Evolutionary conservation across 2,113 vertebrate genomes (phyloP).

Genomic region (Pycnonotus jocosus): DNA sequence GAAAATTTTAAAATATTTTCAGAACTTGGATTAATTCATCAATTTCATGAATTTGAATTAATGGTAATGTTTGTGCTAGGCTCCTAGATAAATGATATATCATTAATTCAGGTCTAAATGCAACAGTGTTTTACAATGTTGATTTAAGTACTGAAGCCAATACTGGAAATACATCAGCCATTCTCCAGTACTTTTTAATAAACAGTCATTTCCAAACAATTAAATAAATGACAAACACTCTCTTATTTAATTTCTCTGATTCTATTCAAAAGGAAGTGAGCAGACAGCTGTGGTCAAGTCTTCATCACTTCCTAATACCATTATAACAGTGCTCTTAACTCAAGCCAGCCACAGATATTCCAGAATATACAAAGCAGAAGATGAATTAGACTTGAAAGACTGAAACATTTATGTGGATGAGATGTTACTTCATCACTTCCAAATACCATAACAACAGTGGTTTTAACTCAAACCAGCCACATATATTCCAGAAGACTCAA

Average conservation of each 20-base stretch:
- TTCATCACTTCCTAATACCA: conserved; percentile 26
- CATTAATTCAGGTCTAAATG: neutral
- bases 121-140: neutral
- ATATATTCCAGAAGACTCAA: neutral
- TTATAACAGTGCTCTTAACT: neutral
- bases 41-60: neutral
- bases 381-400: neutral
- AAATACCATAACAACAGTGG: neutral
- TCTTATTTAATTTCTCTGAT: conserved; percentile 29
- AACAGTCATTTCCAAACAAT: conserved; percentile 27
- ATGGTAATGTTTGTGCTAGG: neutral
- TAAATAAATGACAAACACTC: conserved; percentile 29
- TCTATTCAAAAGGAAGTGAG: conserved; percentile 18
- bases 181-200: neutral
- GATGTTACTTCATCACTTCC: neutral
- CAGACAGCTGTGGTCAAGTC: neutral
- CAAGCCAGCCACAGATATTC: neutral
- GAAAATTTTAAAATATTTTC: neutral
- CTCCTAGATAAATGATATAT: neutral
- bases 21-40: neutral
- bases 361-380: neutral
- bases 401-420: neutral
- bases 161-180: neutral
- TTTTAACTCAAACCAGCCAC: neutral
- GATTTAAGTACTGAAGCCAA: neutral